Evolutionary conservation across 2,113 vertebrate genomes (phyloP).

Genomic region (Erythrocercus mccallii): DNA sequence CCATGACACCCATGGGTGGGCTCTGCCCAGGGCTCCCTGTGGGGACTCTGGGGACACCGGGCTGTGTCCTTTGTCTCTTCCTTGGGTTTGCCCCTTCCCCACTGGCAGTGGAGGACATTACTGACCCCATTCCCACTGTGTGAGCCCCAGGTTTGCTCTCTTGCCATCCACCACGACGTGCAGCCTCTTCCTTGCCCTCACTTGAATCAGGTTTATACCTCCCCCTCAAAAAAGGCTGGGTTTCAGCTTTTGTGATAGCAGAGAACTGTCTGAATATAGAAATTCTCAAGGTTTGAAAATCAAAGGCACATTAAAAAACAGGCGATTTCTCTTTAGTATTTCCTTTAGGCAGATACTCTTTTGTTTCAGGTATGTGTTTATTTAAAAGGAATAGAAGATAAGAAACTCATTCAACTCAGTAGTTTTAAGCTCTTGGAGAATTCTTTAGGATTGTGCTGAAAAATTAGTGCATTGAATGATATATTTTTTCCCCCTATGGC

Average conservation of each 20-base stretch:
- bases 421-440: background rate
- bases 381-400: slow-evolving; percentile 8
- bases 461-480: background rate
- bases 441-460: background rate
- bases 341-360: background rate
- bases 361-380: background rate
- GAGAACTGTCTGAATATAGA: background rate
- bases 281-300: slow-evolving; percentile 7
- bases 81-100: background rate
- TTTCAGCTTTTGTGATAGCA: background rate
- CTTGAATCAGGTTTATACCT: background rate
- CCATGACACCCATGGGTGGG: fast-evolving
- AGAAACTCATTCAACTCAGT: background rate
- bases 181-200: background rate
- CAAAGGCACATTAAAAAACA: background rate
- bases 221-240: background rate
- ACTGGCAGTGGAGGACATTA: fast-evolving
- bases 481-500: background rate
- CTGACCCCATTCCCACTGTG: fast-evolving
- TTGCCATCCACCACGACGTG: background rate
- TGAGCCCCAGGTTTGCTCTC: background rate
- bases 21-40: background rate
- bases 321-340: background rate
- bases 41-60: background rate
- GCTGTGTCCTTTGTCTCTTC: fast-evolving